Evolutionary conservation across 2,113 vertebrate species (phyloP).

Genomic region (Empidonax alnorum): DNA sequence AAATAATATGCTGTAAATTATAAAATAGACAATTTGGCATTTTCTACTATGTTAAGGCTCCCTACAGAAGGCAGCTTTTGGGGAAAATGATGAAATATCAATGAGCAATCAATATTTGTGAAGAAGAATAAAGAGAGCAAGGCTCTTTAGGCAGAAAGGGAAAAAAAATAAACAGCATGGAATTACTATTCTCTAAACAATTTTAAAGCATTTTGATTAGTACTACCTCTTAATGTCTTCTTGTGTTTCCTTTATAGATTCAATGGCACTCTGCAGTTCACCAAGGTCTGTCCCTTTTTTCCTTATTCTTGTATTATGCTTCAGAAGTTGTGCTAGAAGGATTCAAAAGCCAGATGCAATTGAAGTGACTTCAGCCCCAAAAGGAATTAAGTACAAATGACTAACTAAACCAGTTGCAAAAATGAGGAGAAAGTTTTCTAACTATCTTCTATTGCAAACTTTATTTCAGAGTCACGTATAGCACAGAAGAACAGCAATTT

Average conservation of each 20-base stretch:
- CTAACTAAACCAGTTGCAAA: not conserved
- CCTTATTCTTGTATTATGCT: conserved; percentile 87
- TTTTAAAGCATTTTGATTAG: not conserved
- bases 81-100: not conserved
- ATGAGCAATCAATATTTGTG: not conserved
- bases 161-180: not conserved
- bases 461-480: not conserved
- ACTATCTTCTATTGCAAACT: not conserved
- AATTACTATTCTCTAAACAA: not conserved
- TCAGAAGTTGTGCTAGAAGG: conserved; percentile 85
- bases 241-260: conserved; percentile 93
- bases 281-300: conserved; percentile 91
- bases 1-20: conserved; percentile 36
- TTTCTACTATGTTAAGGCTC: not conserved
- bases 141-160: not conserved
- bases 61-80: not conserved
- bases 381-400: not conserved
- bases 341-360: conserved; percentile 3
- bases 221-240: conserved; percentile 95
- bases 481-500: not conserved
- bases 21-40: not conserved
- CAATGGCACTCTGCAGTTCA: conserved; percentile 95
- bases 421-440: not conserved
- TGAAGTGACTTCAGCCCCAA: not conserved
- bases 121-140: not conserved